A percentile compares a stretch with the other conserved stretches of the same genome.
phyloP scores from a whole-genome alignment of 2,113 vertebrate genomes.

The Passer domesticus region DNA sequence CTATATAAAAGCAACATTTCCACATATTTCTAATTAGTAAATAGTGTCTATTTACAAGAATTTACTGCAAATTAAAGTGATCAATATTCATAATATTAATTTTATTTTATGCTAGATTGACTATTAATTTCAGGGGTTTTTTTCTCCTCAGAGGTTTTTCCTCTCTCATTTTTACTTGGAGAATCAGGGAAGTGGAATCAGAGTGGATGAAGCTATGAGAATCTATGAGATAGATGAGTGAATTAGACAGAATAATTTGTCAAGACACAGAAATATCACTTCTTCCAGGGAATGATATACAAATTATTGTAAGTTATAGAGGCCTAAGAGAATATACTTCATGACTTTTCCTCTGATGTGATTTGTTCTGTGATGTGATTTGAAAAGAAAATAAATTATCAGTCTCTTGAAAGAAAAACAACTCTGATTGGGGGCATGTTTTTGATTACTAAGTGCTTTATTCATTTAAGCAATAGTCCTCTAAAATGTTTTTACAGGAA shows the following conservation, averaged over 20 bases:
- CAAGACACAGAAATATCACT: background rate
- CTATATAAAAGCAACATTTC: background rate
- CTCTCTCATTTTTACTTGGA: background rate
- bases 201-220: background rate
- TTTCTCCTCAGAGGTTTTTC: background rate
- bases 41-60: background rate
- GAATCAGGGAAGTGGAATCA: background rate
- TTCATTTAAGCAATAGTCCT: constrained; percentile 11
- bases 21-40: background rate
- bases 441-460: background rate
- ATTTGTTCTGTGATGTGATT: background rate
- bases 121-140: background rate
- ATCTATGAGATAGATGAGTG: background rate
- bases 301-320: constrained; percentile 1
- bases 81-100: background rate
- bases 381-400: constrained; percentile 22
- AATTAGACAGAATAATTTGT: constrained; percentile 6
- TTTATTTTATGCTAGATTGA: background rate
- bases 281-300: background rate
- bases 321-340: background rate
- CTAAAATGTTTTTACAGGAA: background rate
- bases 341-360: background rate
- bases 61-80: background rate
- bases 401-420: background rate
- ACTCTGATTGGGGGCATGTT: background rate